Evolutionary conservation across 2,888 invertebrate genomes (phyloP), one percentile per base, ranked within the genome.

Genomic region (Smittia aterrima): DNA sequence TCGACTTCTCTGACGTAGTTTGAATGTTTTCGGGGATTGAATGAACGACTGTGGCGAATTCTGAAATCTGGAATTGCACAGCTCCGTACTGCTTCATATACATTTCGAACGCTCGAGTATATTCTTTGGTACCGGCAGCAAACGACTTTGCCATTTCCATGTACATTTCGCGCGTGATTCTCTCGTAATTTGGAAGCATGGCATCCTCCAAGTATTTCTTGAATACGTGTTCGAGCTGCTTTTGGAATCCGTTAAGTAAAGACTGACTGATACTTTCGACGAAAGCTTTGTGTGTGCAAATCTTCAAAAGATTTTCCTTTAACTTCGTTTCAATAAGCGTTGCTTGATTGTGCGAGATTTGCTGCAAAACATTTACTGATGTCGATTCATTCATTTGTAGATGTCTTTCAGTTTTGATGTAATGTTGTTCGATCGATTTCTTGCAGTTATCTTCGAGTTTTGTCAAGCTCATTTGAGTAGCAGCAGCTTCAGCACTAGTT

Each of bases 141-240:
- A 97, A 98, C 18, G 92, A 88, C 70, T 92, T 91, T 81, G 95
- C 95, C 75, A 98, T 86, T 83, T 98, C 96, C 64, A 89, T 87
- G 81, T 96, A 95, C 87, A 98, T 91, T 79, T 89, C 89, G 79
- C 90, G 89, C 78, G 92, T 92, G 74, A 93, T 89, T 80, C 90
- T 90, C 81, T 97, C 96, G 86, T 95, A 92, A 38, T 90, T 88
- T 1, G 97, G 96, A 79, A 96, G 85, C 64, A 95, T 85, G 76
- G 89, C 87, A 77, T 88, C 89, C 62, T 88, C 86, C 80, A 96
- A 89, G 25, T 92, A 88, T 74, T 93, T 58, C 76, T 90, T 89
- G 81, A 95, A 93, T 13, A 91, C 88, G 16, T 87, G 86, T 78
- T 93, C 91, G 73, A 95, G 87, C 76, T 89, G 87, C 1, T 90